Percentiles rank a stretch among this genome's conserved stretches.
Evolutionary conservation across 2,888 invertebrate genomes (phyloP).

Genomic region (Sepiola atlantica): DNA sequence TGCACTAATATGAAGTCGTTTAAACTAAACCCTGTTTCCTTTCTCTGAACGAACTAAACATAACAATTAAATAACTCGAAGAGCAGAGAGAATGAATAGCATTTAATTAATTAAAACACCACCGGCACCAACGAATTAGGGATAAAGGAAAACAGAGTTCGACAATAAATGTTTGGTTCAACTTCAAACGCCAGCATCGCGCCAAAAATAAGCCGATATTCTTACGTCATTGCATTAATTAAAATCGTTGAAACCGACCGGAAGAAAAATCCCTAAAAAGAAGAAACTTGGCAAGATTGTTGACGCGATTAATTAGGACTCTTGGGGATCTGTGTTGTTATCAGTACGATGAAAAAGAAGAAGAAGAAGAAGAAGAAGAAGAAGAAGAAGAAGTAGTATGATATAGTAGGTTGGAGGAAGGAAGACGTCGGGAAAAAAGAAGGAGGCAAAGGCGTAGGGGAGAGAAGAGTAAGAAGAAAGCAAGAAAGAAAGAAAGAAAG

Average conservation of each 20-base stretch:
- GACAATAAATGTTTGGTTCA: background rate
- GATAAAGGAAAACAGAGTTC: background rate
- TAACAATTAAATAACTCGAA: too few species aligned
- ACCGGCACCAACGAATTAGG: background rate
- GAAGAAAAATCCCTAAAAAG: background rate
- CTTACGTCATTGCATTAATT: background rate
- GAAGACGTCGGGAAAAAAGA: too few species aligned
- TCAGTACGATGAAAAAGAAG: too few species aligned
- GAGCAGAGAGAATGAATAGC: background rate
- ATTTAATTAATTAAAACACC: background rate
- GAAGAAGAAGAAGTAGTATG: too few species aligned
- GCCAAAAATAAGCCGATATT: background rate
- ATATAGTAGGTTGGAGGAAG: too few species aligned
- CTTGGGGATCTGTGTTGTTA: background rate
- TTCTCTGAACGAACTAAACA: background rate
- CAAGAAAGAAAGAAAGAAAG: too few species aligned
- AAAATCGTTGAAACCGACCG: background rate
- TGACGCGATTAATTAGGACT: background rate
- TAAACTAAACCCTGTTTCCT: background rate
- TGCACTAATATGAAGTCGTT: background rate
- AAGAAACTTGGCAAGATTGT: background rate
- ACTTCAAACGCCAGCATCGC: background rate
- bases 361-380: too few species aligned
- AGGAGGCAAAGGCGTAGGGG: too few species aligned
- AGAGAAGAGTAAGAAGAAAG: too few species aligned